Evolutionary conservation across 2,888 invertebrate genomes (phyloP).

Genomic region (Chrysodeixis includens): DNA sequence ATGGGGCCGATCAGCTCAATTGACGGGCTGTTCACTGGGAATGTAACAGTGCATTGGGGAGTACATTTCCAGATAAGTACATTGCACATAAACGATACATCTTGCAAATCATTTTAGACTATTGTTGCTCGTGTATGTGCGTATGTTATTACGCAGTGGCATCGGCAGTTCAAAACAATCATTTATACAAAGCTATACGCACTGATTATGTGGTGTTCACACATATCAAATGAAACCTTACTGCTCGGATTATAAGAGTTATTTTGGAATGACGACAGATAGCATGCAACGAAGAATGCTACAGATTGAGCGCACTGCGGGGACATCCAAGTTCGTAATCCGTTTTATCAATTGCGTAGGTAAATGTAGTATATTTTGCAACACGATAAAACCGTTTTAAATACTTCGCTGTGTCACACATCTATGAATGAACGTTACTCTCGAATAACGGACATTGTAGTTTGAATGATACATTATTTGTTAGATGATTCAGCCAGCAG

Average conservation of each 20-base stretch:
- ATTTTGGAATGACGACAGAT: conserved; percentile 32
- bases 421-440: conserved; percentile 66
- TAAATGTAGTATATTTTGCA: conserved; percentile 56
- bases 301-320: conserved; percentile 62
- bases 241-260: conserved; percentile 24
- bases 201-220: conserved; percentile 52
- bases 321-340: conserved; percentile 62
- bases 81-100: conserved; percentile 18
- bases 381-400: conserved; percentile 64
- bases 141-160: conserved; percentile 70
- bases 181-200: conserved; percentile 62
- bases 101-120: conserved; percentile 38
- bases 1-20: not conserved
- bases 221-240: conserved; percentile 43
- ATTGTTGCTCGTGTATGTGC: conserved; percentile 39
- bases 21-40: not conserved
- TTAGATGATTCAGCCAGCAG: conserved; percentile 68
- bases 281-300: conserved; percentile 63
- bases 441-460: conserved; percentile 67
- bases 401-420: conserved; percentile 48
- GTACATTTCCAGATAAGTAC: not conserved
- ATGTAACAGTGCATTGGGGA: not conserved
- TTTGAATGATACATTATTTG: conserved; percentile 67
- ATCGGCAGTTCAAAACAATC: conserved; percentile 66
- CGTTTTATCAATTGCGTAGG: conserved; percentile 61